A percentile compares a stretch with the other conserved stretches of the same genome.
These are phyloP conservation scores for Macrotus californicus DNA, from an alignment of 2,113 vertebrate genomes.

Conservation along the genomic window DNA sequence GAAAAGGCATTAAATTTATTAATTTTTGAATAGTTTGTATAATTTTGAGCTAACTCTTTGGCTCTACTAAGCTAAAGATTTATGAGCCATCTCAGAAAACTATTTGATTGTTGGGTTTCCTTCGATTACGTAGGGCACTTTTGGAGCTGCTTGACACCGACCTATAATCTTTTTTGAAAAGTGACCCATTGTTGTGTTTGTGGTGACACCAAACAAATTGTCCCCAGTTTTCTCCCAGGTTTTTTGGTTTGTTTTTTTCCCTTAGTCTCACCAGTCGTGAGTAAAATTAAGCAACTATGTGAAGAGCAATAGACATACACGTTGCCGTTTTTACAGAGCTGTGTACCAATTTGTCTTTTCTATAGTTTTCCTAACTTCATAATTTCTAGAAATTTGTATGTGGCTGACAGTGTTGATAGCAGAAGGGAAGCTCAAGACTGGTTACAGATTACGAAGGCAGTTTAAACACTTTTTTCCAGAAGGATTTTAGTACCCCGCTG, in stretches of 20 bases:
- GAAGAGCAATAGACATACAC: neutral
- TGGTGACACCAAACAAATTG: neutral
- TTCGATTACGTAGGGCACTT: neutral
- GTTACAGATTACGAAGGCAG: neutral
- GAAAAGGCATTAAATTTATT: neutral
- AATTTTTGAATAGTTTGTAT: conserved; percentile 1
- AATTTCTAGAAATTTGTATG: neutral
- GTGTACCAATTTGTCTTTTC: neutral
- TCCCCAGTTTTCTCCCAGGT: neutral
- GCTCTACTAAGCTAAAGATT: neutral
- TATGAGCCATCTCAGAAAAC: neutral
- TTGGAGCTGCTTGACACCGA: neutral
- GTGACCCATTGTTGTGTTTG: neutral
- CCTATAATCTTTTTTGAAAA: neutral
- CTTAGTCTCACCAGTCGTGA: neutral
- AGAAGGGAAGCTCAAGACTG: neutral
- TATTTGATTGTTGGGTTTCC: neutral
- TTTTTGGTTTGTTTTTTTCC: neutral
- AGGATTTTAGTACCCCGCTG: neutral
- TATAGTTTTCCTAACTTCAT: neutral
- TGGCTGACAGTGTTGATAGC: neutral
- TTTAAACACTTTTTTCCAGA: neutral
- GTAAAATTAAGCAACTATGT: neutral
- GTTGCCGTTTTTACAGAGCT: neutral
- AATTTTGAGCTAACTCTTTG: neutral